Percentiles rank a stretch among this genome's conserved stretches.
phyloP scores from a whole-genome alignment of 2,113 vertebrate species.

The Chloropsis hardwickii region DNA sequence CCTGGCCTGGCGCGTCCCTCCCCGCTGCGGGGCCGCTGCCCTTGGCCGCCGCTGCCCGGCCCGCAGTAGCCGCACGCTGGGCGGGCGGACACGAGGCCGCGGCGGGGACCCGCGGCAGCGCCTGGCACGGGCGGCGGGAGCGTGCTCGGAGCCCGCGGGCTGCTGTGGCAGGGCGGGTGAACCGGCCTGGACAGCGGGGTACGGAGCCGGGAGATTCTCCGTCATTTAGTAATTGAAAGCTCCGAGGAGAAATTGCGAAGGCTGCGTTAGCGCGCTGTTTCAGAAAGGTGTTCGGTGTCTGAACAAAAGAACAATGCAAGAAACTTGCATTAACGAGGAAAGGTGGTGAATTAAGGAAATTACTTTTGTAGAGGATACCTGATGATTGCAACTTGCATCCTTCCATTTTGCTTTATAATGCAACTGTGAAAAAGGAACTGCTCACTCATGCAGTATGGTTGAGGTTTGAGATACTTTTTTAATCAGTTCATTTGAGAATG shows the following conservation, averaged over 20 bases:
- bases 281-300: background rate
- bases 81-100: background rate
- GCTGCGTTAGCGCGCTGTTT: background rate
- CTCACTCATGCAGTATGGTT: background rate
- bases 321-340: background rate
- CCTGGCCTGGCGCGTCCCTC: conserved; percentile 2
- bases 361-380: background rate
- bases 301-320: background rate
- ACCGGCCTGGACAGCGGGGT: background rate
- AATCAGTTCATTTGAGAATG: background rate
- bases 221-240: fast-evolving
- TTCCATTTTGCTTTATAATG: background rate
- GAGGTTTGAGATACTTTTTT: background rate
- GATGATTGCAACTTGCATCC: background rate
- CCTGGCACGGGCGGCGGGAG: background rate
- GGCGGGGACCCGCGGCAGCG: no score
- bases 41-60: background rate
- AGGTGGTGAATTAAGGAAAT: background rate
- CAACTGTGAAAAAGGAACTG: background rate
- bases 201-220: background rate
- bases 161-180: fast-evolving
- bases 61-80: background rate
- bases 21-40: background rate
- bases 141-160: background rate
- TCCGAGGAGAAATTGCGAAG: background rate